phyloP scores from a whole-genome alignment of 2,113 vertebrate genomes.

The Oreocharis arfaki region DNA sequence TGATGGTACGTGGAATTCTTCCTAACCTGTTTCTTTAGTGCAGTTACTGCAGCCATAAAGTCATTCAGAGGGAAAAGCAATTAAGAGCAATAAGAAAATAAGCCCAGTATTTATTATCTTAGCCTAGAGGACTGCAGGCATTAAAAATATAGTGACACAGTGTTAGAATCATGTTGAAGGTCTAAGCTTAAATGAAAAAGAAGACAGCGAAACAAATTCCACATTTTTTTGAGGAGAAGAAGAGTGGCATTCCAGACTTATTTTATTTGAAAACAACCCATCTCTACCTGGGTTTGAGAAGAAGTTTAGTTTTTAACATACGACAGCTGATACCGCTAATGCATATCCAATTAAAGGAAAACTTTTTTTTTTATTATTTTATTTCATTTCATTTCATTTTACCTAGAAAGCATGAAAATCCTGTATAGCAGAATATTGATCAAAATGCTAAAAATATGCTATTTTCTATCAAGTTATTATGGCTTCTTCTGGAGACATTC shows the following conservation, averaged over 20 bases:
- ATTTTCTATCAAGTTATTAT: background rate
- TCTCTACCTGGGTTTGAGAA: background rate
- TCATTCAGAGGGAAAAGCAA: background rate
- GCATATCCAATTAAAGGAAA: background rate
- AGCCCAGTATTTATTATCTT: background rate
- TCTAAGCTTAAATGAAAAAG: background rate
- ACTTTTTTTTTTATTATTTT: background rate
- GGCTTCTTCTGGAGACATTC: background rate
- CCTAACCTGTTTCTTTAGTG: background rate
- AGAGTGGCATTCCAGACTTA: background rate
- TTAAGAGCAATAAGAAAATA: constrained; percentile 17
- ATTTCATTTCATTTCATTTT: background rate
- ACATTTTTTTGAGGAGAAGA: background rate
- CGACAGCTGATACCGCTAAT: background rate
- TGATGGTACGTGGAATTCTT: background rate
- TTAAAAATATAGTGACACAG: background rate
- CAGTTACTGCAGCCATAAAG: background rate
- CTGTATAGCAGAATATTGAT: background rate
- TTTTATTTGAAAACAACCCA: background rate
- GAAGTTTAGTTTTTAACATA: background rate
- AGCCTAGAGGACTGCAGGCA: background rate
- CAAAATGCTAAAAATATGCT: background rate
- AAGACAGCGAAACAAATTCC: background rate
- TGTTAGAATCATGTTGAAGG: background rate
- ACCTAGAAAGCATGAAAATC: background rate